These are phyloP conservation scores for Sparidentex hasta DNA, from an alignment of 2,797 vertebrate genomes.

Conservation along the genomic window DNA sequence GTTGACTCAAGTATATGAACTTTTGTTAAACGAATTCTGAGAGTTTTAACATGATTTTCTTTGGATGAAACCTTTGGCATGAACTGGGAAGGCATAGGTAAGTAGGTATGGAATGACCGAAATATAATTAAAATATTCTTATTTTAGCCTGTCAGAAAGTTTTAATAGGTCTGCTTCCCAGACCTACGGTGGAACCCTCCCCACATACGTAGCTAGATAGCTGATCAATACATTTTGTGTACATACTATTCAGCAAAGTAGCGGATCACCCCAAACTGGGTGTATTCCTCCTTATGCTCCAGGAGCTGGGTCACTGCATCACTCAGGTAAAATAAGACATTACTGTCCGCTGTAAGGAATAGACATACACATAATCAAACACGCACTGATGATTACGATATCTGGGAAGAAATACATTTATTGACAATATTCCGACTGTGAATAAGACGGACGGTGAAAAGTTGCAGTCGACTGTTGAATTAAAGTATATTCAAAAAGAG, in stretches of 20 bases:
- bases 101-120: no score
- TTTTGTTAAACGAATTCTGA: no score
- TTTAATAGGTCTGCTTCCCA: no score
- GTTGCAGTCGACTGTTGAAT: not conserved
- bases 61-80: no score
- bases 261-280: slow-evolving; percentile 91
- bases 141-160: no score
- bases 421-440: not conserved
- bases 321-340: slow-evolving; percentile 94
- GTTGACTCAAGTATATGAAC: no score
- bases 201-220: no score
- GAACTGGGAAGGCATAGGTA: no score
- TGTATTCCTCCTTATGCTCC: slow-evolving; percentile 94
- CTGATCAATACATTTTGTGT: not conserved
- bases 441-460: not conserved
- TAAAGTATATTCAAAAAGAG: not conserved
- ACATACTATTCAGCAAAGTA: slow-evolving; percentile 99
- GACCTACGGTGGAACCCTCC: not conserved
- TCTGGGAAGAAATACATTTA: no score
- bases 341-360: slow-evolving; percentile 88
- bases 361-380: slow-evolving; percentile 6
- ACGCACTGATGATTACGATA: not conserved
- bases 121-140: no score
- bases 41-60: no score
- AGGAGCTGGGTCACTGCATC: slow-evolving; percentile 93